Conservation (phyloP, 2,797 vertebrate genomes). For the Poecilia velifera region DNA sequence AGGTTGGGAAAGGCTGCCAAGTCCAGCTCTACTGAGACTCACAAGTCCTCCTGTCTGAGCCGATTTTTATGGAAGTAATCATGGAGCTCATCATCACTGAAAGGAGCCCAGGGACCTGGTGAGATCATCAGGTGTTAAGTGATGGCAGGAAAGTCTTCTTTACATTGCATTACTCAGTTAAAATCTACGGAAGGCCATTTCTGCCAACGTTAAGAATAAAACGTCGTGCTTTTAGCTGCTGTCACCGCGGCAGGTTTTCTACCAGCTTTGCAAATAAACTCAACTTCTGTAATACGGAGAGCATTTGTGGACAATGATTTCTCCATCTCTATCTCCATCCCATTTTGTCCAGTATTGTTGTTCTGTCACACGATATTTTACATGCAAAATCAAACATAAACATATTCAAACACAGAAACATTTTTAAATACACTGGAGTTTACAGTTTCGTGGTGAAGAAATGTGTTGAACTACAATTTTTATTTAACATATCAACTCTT, state of each 20-base stretch:
- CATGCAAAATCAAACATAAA: background rate
- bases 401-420: too few species aligned
- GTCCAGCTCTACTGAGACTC: constrained; percentile 44
- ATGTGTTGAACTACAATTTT: too few species aligned
- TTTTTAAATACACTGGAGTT: background rate
- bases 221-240: background rate
- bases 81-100: constrained; percentile 36
- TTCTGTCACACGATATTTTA: background rate
- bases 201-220: background rate
- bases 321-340: background rate
- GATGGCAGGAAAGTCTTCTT: background rate
- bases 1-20: constrained; percentile 37
- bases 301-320: too few species aligned
- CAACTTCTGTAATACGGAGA: too few species aligned
- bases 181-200: background rate
- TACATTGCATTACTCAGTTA: background rate
- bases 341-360: background rate
- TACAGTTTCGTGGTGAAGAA: too few species aligned
- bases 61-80: constrained; percentile 36
- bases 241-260: background rate
- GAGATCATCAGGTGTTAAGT: constrained; percentile 11
- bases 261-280: background rate
- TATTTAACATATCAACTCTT: too few species aligned
- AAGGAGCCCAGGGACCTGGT: constrained; percentile 16
- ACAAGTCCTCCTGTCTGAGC: constrained; percentile 30